Evolutionary conservation across 30 jellyfish, hydroid and myxozoan genomes (phyloP).

Genomic region (Hydractinia symbiolongicarpus): DNA sequence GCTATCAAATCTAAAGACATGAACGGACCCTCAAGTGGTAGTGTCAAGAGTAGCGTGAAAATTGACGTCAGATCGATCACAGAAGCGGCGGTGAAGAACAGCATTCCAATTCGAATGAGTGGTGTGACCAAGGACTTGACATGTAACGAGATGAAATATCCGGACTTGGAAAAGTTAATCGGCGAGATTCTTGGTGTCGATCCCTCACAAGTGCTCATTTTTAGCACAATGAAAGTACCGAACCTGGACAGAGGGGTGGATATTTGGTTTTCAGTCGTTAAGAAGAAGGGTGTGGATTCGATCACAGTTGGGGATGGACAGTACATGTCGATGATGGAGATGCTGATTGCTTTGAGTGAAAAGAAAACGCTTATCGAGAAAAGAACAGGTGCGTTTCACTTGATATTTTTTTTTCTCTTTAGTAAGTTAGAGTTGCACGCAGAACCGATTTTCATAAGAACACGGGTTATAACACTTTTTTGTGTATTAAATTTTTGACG

Average conservation of each 20-base stretch:
- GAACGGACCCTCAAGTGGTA: conserved; percentile 46
- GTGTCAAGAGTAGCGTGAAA: conserved; percentile 56
- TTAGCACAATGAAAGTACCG: conserved; percentile 78
- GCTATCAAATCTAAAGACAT: conserved; percentile 64
- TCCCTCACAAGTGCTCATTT: conserved; percentile 51
- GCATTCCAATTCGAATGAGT: conserved; percentile 82
- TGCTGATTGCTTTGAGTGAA: conserved; percentile 59
- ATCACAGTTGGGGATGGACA: conserved; percentile 66
- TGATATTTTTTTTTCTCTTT: too few species aligned
- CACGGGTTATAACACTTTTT: too few species aligned
- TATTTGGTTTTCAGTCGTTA: conserved; percentile 68
- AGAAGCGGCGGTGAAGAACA: conserved; percentile 72
- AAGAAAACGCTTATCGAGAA: conserved; percentile 63
- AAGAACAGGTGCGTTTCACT: conserved; percentile 57
- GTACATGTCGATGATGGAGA: conserved; percentile 53
- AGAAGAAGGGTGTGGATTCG: conserved; percentile 55
- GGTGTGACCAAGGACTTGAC: conserved; percentile 69
- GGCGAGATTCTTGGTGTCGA: conserved; percentile 79
- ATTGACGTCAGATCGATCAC: conserved; percentile 70
- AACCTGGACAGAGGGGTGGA: conserved; percentile 90
- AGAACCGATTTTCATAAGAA: too few species aligned
- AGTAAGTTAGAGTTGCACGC: too few species aligned
- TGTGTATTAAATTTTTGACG: too few species aligned
- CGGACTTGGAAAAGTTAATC: conserved; percentile 68
- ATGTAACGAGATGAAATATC: conserved; percentile 67